Percentiles rank a stretch among this genome's conserved stretches.
Conservation (phyloP, 2,888 invertebrate species). For the Synanthedon andrenaeformis region DNA sequence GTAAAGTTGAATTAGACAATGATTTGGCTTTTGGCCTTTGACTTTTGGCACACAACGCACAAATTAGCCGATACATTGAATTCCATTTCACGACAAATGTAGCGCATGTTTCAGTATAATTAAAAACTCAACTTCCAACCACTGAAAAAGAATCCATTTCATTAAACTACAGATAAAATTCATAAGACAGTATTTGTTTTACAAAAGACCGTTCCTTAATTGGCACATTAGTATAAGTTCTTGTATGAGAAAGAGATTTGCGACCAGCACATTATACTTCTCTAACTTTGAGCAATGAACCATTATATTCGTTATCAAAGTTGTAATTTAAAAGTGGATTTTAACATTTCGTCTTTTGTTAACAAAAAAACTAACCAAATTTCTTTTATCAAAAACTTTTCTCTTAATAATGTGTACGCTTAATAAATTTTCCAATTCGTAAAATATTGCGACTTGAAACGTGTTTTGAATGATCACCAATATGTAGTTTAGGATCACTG, state of each 20-base stretch:
- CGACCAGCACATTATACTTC: slow-evolving; percentile 40
- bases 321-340: slow-evolving; percentile 3
- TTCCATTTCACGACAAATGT: too few species aligned
- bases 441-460: too few species aligned
- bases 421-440: too few species aligned
- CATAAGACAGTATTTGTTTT: slow-evolving; percentile 23
- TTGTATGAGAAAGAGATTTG: slow-evolving; percentile 8
- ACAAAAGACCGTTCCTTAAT: slow-evolving; percentile 16
- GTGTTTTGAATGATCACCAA: too few species aligned
- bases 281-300: slow-evolving; percentile 23
- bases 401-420: too few species aligned
- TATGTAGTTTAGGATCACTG: too few species aligned
- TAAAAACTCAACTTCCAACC: background rate
- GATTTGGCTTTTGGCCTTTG: background rate
- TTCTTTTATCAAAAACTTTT: too few species aligned
- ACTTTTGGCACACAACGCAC: background rate
- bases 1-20: background rate
- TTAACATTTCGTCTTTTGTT: too few species aligned
- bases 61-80: too few species aligned
- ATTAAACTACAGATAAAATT: slow-evolving; percentile 12
- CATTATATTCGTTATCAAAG: slow-evolving; percentile 3
- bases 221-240: slow-evolving; percentile 32
- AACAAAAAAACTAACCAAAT: background rate
- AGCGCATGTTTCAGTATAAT: background rate
- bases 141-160: background rate